phyloP scores from a whole-genome alignment of 2,888 invertebrate species.

The Incurvaria masculella region DNA sequence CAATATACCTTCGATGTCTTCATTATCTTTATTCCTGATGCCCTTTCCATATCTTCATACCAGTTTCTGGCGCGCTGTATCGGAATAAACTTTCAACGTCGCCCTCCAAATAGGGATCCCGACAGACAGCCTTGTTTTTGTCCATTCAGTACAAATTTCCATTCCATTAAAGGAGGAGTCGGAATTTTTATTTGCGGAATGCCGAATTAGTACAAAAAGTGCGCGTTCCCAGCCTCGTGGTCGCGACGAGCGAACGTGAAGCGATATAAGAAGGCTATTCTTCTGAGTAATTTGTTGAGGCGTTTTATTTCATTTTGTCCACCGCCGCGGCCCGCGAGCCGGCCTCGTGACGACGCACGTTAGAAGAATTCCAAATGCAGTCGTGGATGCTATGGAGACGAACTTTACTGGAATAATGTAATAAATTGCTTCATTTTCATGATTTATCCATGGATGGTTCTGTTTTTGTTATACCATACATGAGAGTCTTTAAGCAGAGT shows the following conservation, averaged over 20 bases:
- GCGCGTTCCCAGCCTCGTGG: conserved; percentile 30
- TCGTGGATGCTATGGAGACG: background rate
- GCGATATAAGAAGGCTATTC: conserved; percentile 12
- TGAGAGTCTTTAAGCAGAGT: too few species aligned
- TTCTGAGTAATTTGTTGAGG: conserved; percentile 50
- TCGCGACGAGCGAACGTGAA: background rate
- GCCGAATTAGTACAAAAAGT: conserved; percentile 57
- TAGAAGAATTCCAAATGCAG: background rate
- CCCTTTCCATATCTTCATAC: too few species aligned
- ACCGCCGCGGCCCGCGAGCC: conserved; percentile 18
- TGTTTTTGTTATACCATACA: too few species aligned
- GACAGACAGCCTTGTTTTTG: background rate
- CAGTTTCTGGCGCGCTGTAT: background rate
- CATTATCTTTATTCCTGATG: too few species aligned
- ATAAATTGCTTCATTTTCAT: too few species aligned
- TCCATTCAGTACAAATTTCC: background rate
- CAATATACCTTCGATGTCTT: too few species aligned
- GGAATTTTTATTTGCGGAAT: conserved; percentile 56
- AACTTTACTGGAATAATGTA: too few species aligned
- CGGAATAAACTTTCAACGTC: background rate
- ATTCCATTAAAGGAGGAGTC: conserved; percentile 21
- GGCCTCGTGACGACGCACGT: background rate
- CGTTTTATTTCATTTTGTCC: conserved; percentile 47
- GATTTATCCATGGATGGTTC: too few species aligned
- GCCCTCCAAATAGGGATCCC: background rate